Percentiles rank a stretch among this genome's conserved stretches.
phyloP scores from a whole-genome alignment of 2,113 vertebrate genomes.

The Eupsittula cactorum region DNA sequence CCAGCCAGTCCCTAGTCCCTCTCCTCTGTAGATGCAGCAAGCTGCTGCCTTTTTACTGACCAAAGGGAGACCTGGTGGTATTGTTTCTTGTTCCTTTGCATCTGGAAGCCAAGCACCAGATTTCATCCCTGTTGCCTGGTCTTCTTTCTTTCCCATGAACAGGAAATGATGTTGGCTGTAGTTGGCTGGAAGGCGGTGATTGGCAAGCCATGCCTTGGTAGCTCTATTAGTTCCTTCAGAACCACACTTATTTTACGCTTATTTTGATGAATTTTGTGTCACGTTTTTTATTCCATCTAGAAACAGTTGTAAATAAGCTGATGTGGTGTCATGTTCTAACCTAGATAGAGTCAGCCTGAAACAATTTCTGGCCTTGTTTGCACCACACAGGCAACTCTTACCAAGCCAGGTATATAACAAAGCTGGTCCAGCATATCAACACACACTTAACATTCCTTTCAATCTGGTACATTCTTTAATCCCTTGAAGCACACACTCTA shows the following conservation, averaged over 20 bases:
- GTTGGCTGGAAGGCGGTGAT: background rate
- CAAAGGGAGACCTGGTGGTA: background rate
- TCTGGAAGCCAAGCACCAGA: background rate
- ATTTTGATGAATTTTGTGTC: background rate
- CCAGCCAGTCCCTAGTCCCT: fast-evolving
- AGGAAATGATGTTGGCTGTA: background rate
- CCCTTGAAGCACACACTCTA: background rate
- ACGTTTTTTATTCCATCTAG: background rate
- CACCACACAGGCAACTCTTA: background rate
- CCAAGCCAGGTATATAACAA: background rate
- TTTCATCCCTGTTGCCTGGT: background rate
- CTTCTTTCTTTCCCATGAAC: background rate
- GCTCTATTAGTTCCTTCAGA: background rate
- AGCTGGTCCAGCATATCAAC: background rate
- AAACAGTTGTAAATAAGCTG: background rate
- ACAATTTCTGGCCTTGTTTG: background rate
- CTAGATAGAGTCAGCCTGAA: background rate
- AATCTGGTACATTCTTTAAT: background rate
- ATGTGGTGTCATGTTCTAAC: background rate
- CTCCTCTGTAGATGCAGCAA: background rate
- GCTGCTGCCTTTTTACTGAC: background rate
- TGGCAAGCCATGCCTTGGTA: background rate
- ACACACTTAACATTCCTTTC: background rate
- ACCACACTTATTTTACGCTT: background rate
- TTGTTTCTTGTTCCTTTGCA: background rate